A percentile compares a stretch with the other conserved stretches of the same genome.
Evolutionary conservation across 1,140 invertebrate genomes (phyloP).

Genomic region (Pseudomyrmex cubaensis): DNA sequence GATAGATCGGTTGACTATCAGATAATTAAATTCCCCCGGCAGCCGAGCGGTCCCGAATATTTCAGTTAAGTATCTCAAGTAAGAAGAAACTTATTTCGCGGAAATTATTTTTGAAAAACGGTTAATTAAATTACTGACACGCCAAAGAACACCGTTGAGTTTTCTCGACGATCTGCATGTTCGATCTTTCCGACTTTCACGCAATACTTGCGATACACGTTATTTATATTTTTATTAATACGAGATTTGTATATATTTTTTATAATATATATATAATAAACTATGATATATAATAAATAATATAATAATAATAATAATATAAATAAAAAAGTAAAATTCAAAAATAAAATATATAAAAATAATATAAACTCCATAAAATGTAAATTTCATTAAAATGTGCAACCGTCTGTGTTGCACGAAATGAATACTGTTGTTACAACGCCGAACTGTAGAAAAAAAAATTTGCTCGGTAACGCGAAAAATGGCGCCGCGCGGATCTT

Average conservation of each 20-base stretch:
- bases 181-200: not conserved
- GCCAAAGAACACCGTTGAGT: not conserved
- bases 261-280: no score
- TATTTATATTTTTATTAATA: not conserved
- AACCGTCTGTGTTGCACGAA: not conserved
- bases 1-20: conserved; percentile 77
- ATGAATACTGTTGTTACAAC: conserved; percentile 15
- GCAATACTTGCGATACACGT: not conserved
- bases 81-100: conserved; percentile 36
- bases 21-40: conserved; percentile 78
- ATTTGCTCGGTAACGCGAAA: conserved; percentile 22
- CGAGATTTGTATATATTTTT: no score
- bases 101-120: conserved; percentile 32
- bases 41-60: conserved; percentile 72
- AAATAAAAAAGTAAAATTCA: no score
- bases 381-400: conserved; percentile 1
- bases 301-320: no score
- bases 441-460: conserved; percentile 1
- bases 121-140: conserved; percentile 22
- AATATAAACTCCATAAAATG: not conserved
- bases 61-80: conserved; percentile 64
- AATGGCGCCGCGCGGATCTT: conserved; percentile 44
- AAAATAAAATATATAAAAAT: no score
- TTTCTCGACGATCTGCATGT: not conserved
- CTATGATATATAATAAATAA: no score